Evolutionary conservation across 37 sponge, comb jelly and placozoan genomes (phyloP), one percentile per base, ranked within the genome.

Genomic region (Diacarnus erythraeanus): DNA sequence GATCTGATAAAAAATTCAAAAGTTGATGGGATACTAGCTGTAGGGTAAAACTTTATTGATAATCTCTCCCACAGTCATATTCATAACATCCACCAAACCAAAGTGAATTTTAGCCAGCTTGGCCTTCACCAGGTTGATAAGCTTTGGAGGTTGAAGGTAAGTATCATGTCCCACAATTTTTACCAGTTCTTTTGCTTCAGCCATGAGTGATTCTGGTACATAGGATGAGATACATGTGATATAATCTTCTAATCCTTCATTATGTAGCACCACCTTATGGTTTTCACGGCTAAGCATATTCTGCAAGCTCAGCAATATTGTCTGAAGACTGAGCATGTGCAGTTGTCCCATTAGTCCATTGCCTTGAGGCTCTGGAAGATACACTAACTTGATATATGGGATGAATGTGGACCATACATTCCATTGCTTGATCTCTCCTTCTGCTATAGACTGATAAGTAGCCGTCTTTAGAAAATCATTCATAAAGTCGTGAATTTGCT

Each of bases 381-480:
- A 65, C 6, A 51, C 68, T 12, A 67, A 33, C 0, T 67, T 71
- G 35, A 80, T 23, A 30, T 38, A 84, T 30, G 69, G 77, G 41
- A 68, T 25, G 31, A 76, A 29, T 1, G 84, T 84, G 21, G 84
- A 84, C 84, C 77, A 75, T n/a, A 84, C 51, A 31, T 76, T 76
- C 57, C 77, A 37, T 18, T 75, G 21, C 69, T 76, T 68, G 2
- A 51, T 20, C 36, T 84, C 84, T 21, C 23, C 38, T 10, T 38
- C 29, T n/a, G 2, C 26, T n/a, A 84, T 51, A 6, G 26, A 29
- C 39, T 66, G 31, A 21, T 65, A 31, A n/a, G 36, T 51, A 12
- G 58, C 70, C 2, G 42, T 29, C 35, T 65, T 9, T 21, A 84
- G 69, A 51, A 76, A 60, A 25, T 60, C 61, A 25, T 20, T 17